Percentiles rank a stretch among this genome's conserved stretches.
Evolutionary conservation across 2,888 invertebrate species (phyloP).

Genomic region (Hemaris fuciformis): DNA sequence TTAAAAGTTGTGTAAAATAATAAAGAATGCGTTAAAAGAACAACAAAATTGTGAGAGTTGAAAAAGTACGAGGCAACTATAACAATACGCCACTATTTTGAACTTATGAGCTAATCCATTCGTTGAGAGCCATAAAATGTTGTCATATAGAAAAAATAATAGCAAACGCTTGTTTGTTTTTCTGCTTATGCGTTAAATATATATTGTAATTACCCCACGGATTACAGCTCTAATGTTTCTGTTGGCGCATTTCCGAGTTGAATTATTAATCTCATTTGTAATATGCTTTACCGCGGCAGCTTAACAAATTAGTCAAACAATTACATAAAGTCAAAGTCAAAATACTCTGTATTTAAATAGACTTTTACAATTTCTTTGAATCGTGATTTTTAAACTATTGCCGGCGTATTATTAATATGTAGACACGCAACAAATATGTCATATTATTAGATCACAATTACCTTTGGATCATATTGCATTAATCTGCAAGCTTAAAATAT

Average conservation of each 20-base stretch:
- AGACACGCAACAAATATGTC: neutral
- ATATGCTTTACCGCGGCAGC: neutral
- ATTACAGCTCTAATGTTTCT: constrained; percentile 11
- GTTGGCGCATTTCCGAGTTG: constrained; percentile 16
- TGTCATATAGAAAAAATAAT: neutral
- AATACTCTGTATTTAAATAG: too few relatives aligned
- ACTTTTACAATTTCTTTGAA: too few relatives aligned
- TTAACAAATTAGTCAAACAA: constrained; percentile 4
- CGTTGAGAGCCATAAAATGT: neutral
- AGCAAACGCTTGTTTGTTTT: neutral
- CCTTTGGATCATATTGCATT: neutral
- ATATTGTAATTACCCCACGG: neutral
- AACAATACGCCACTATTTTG: neutral
- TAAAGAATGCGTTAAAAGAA: neutral
- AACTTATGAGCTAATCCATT: neutral
- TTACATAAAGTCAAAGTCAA: too few relatives aligned
- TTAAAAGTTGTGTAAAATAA: neutral
- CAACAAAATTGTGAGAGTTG: neutral
- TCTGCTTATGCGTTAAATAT: neutral
- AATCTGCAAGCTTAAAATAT: neutral
- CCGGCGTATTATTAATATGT: too few relatives aligned
- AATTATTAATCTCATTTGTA: constrained; percentile 5
- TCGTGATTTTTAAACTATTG: too few relatives aligned
- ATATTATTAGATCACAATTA: neutral
- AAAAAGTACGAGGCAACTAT: neutral